Evolutionary conservation across 2,113 vertebrate genomes (phyloP).

Genomic region (Leucosticte australis): DNA sequence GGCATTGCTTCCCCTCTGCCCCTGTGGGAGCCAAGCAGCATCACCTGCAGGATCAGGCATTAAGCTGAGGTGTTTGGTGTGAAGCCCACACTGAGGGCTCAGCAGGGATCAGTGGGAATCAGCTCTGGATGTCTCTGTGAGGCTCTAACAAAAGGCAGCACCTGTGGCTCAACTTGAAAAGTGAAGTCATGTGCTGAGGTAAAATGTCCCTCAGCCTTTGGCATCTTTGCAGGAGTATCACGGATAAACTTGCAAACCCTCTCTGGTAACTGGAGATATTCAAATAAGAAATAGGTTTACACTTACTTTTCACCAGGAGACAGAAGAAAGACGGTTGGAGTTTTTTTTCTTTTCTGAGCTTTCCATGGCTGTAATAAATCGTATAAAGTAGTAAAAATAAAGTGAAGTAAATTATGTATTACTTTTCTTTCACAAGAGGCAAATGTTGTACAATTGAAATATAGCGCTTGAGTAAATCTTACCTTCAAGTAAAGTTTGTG

Average conservation of each 20-base stretch:
- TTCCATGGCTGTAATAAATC: not conserved
- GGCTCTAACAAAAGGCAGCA: not conserved
- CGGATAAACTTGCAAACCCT: not conserved
- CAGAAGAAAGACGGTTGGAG: not conserved
- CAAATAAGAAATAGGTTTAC: not conserved
- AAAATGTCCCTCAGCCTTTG: not conserved
- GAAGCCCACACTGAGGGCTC: not conserved
- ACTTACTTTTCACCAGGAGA: not conserved
- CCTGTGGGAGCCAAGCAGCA: not conserved
- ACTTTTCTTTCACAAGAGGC: not conserved
- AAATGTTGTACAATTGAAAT: not conserved
- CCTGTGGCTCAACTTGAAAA: not conserved
- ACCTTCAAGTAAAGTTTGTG: not conserved
- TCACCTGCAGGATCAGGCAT: not conserved
- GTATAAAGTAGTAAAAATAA: not conserved
- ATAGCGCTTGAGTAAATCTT: not conserved
- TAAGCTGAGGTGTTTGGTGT: not conserved
- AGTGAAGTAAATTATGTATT: not conserved
- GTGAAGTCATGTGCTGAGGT: rapidly evolving
- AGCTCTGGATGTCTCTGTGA: not conserved
- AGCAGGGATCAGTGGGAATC: not conserved
- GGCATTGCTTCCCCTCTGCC: not conserved
- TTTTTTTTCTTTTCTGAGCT: not conserved
- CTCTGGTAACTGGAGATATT: not conserved
- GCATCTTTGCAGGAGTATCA: not conserved